phyloP scores from a whole-genome alignment of 2,797 vertebrate species.

The Parauchenoglanis punctatus region DNA sequence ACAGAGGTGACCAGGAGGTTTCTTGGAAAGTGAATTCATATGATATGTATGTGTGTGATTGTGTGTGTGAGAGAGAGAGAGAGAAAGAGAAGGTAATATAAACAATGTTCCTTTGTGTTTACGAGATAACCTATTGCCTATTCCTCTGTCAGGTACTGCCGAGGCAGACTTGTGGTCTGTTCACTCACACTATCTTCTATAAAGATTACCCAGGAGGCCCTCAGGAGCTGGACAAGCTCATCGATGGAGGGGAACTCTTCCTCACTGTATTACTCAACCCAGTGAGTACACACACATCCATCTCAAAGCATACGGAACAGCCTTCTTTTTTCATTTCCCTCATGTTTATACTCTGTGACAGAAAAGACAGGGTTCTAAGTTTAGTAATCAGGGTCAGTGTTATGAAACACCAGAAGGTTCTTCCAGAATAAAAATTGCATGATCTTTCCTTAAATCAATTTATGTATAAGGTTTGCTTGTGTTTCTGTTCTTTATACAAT shows the following conservation, averaged over 20 bases:
- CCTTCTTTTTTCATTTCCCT: neutral
- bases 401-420: neutral
- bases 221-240: conserved; percentile 94
- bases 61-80: conserved; percentile 41
- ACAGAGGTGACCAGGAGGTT: conserved; percentile 5
- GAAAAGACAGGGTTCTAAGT: neutral
- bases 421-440: neutral
- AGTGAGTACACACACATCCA: conserved; percentile 75
- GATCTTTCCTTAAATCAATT: neutral
- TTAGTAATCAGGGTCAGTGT: neutral
- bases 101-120: conserved; percentile 6
- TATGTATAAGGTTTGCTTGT: neutral
- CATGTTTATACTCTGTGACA: conserved; percentile 6
- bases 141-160: conserved; percentile 84
- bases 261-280: conserved; percentile 95
- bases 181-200: conserved; percentile 99
- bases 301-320: neutral
- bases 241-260: conserved; percentile 97
- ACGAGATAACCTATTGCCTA: conserved; percentile 17
- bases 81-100: neutral
- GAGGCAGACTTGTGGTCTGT: conserved; percentile 94
- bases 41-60: neutral
- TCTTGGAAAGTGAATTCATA: neutral
- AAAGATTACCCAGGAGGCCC: conserved; percentile 96
- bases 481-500: neutral